Base-by-base conservation (phyloP, 2,797 vertebrate genomes). In the Melanotaenia parkinsoni region DNA sequence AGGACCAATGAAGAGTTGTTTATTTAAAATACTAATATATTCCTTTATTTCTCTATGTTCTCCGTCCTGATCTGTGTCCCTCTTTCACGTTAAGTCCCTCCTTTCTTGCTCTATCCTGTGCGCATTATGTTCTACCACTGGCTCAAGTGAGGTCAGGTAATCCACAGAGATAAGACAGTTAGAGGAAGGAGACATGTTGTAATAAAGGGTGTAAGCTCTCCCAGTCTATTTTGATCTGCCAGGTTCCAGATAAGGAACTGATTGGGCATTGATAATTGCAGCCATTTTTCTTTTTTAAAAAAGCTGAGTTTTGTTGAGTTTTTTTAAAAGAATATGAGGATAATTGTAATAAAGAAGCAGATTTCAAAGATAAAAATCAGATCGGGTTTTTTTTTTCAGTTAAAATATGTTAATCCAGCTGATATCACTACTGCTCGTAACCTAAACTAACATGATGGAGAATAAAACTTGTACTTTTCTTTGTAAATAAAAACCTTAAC, bases 111-210 rank as follows among this genome's bases (percentile, higher is more conserved):
- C 37, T 77, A 45, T 47, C 18, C 43, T 13, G 33, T 59, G 67
- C 56, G 51, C 45, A 16, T 63, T 53, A 65, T 30, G 54, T 63
- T 72, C 53, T 59, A 28, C 74, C 62, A 70, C 65, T 5, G 61
- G 80, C 77, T 80, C 68, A 64, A 13, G 22, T 43, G 7, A 77
- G 8, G 53, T 82, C 77, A 79, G 77, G 30, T 91, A 90, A 91
- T 91, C 86, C 81, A 56, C 71, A 37, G 62, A 86, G 89, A 89
- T 91, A 89, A 91, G 45, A 63, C 57, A 32, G 45, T 67, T 63
- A 56, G 69, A 35, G 57, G 62, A 59, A 40, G 30, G 59, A 76
- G 62, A 47, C 43, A 11, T 60, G 64, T 28, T 69, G 76, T 66
- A 73, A 78, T 13, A 54, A 18, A 72, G 66, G 53, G 45, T 68